Evolutionary conservation across 2,888 invertebrate genomes (phyloP).

Genomic region (Coleophora flavipennella): DNA sequence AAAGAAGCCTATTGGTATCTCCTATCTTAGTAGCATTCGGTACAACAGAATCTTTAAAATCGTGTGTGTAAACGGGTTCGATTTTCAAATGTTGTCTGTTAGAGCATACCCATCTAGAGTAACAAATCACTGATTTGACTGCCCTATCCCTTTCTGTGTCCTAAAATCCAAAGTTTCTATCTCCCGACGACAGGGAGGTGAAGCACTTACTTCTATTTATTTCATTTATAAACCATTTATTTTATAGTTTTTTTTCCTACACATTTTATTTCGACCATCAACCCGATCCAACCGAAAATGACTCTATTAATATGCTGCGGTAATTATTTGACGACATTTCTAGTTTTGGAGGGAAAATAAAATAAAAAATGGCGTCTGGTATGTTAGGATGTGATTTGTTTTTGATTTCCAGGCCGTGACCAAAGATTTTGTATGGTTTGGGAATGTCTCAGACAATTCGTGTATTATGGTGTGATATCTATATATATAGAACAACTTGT

Average conservation of each 20-base stretch:
- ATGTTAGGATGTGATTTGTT: neutral
- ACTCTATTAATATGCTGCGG: constrained; percentile 51
- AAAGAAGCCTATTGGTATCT: too few species aligned
- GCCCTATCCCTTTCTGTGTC: constrained; percentile 20
- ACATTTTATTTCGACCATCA: neutral
- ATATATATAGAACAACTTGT: too few species aligned
- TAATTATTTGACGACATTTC: constrained; percentile 34
- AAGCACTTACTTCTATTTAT: constrained; percentile 43
- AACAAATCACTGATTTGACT: neutral
- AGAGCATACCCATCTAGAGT: too few species aligned
- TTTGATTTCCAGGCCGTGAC: neutral
- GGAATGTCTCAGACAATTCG: neutral
- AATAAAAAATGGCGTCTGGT: neutral
- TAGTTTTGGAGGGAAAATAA: neutral
- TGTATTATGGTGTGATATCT: too few species aligned
- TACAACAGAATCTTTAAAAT: too few species aligned
- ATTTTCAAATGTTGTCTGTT: too few species aligned
- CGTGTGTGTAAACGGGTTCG: too few species aligned
- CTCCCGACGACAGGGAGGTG: constrained; percentile 36
- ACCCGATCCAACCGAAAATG: constrained; percentile 28
- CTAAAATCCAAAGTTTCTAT: constrained; percentile 18
- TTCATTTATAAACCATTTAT: constrained; percentile 56
- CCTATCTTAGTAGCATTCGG: too few species aligned
- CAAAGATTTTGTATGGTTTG: neutral
- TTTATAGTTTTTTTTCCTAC: constrained; percentile 28